Percentiles rank a stretch among this genome's conserved stretches.
Evolutionary conservation across 2,888 invertebrate species (phyloP).

Genomic region (Lithodes maja): DNA sequence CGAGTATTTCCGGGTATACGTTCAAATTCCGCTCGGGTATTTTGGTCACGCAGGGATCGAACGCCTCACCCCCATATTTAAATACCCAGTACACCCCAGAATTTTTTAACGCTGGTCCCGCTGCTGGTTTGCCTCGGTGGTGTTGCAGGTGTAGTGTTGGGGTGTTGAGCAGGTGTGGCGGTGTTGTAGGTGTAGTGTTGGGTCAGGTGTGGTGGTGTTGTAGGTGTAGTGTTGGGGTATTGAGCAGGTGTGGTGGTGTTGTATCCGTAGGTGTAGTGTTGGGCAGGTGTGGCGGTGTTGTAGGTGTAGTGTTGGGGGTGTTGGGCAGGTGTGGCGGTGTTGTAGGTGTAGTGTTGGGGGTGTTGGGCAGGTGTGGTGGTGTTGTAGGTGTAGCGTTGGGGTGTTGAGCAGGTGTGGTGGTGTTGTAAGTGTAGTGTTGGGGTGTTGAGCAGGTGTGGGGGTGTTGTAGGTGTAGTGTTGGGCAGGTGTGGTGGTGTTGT

Average conservation of each 20-base stretch:
- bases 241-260: neutral
- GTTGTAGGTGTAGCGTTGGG: too few species aligned
- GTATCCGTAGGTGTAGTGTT: neutral
- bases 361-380: too few species aligned
- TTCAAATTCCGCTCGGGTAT: neutral
- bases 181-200: neutral
- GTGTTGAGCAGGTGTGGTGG: too few species aligned
- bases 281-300: neutral
- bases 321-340: too few species aligned
- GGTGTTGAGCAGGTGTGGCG: neutral
- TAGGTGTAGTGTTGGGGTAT: neutral
- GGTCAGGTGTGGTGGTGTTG: neutral
- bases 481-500: too few species aligned
- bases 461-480: too few species aligned
- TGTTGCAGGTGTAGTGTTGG: neutral
- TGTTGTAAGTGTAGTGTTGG: too few species aligned
- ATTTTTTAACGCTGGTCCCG: neutral
- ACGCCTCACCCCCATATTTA: neutral
- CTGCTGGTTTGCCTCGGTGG: neutral
- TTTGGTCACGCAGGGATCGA: neutral
- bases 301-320: too few species aligned
- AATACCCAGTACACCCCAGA: neutral
- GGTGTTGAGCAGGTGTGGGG: too few species aligned
- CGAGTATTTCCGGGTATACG: neutral
- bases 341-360: too few species aligned